Evolutionary conservation across 1,140 invertebrate genomes (phyloP).

Genomic region (Rhopalosiphum maidis): DNA sequence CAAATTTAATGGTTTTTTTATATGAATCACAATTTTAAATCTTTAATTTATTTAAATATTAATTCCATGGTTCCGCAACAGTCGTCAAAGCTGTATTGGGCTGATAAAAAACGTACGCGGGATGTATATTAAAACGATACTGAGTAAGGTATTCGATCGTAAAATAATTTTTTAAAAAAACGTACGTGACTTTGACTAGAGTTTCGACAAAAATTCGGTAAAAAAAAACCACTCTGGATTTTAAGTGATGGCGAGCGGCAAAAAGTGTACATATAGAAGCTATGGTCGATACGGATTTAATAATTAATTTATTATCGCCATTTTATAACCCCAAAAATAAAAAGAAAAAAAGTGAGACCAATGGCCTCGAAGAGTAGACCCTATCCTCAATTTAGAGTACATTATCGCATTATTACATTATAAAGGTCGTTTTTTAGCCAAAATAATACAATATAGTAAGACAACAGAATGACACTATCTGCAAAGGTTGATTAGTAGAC

Average conservation of each 20-base stretch:
- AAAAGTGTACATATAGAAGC: background rate
- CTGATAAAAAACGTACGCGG: background rate
- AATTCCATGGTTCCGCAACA: background rate
- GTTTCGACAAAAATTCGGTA: background rate
- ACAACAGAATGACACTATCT: background rate
- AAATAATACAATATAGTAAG: background rate
- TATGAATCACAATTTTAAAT: background rate
- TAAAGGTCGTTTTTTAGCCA: background rate
- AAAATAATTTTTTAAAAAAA: background rate
- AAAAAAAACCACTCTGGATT: background rate
- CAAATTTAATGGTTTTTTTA: background rate
- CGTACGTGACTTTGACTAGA: background rate
- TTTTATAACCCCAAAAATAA: background rate
- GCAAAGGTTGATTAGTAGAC: background rate
- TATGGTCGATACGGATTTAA: background rate
- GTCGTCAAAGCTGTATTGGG: background rate
- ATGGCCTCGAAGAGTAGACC: background rate
- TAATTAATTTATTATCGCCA: background rate
- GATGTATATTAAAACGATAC: background rate
- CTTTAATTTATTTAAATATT: background rate
- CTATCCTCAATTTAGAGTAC: background rate
- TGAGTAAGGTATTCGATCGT: background rate
- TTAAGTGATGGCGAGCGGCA: background rate
- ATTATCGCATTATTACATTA: constrained; percentile 6
- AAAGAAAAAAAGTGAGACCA: background rate